Conservation (phyloP, 2,888 invertebrate species). For the Stenoptilia bipunctidactyla region DNA sequence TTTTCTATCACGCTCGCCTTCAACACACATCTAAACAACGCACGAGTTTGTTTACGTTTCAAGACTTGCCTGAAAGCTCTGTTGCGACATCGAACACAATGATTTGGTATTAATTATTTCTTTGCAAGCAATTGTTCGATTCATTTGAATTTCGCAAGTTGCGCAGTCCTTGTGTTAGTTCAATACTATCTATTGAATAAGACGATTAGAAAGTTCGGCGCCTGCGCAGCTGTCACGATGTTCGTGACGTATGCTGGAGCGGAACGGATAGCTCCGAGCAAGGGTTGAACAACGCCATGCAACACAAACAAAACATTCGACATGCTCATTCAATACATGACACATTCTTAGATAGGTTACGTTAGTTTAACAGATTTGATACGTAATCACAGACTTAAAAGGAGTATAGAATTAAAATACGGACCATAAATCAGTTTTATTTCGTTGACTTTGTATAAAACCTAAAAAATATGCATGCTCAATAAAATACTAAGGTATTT, state of each 20-base stretch:
- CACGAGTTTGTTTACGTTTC: constrained; percentile 24
- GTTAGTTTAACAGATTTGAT: constrained; percentile 16
- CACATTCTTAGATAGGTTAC: constrained; percentile 30
- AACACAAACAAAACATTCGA: constrained; percentile 58
- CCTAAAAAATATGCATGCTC: too few relatives aligned
- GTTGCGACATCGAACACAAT: background rate
- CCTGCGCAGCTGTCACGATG: constrained; percentile 60
- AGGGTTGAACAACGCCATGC: constrained; percentile 54
- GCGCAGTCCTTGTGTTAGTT: constrained; percentile 49
- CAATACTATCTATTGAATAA: constrained; percentile 45
- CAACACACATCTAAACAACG: constrained; percentile 14
- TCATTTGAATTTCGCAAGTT: constrained; percentile 54
- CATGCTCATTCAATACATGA: constrained; percentile 41
- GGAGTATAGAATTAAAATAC: too few relatives aligned
- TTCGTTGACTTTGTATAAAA: too few relatives aligned
- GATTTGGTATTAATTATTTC: constrained; percentile 28
- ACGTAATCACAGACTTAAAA: too few relatives aligned
- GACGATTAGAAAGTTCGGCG: constrained; percentile 58
- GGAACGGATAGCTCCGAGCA: constrained; percentile 55
- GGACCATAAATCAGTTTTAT: too few relatives aligned
- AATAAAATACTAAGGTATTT: too few relatives aligned
- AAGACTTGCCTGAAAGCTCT: constrained; percentile 3
- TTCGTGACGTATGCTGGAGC: constrained; percentile 60
- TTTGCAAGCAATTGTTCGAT: constrained; percentile 46
- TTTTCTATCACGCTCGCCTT: constrained; percentile 57